phyloP scores from a whole-genome alignment of 2,888 invertebrate species.

The Rotaria sp. region DNA sequence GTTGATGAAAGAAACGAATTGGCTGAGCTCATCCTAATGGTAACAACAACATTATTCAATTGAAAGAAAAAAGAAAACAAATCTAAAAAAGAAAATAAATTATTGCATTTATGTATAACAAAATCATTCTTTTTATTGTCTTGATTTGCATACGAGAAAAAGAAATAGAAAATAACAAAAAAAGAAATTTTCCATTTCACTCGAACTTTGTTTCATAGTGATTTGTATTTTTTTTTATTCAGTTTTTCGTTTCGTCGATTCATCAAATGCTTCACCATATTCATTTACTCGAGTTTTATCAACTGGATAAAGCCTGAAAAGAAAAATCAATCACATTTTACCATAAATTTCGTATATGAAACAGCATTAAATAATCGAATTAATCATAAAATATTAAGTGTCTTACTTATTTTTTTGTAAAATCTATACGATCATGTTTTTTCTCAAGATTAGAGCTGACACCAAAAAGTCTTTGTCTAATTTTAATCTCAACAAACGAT shows the following conservation, averaged over 20 bases:
- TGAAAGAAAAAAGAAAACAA: neutral
- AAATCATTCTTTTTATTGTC: neutral
- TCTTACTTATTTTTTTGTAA: too few species aligned
- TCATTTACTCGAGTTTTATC: constrained; percentile 77
- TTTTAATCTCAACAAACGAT: too few species aligned
- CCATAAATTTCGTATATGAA: too few species aligned
- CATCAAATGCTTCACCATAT: constrained; percentile 54
- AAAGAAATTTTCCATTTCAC: neutral
- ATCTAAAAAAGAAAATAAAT: neutral
- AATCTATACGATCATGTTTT: too few species aligned
- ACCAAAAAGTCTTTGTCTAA: too few species aligned
- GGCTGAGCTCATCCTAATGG: constrained; percentile 9
- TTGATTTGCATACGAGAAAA: neutral
- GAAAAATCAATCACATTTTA: neutral
- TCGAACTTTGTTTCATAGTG: too few species aligned
- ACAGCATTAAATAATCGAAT: too few species aligned
- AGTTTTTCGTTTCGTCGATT: neutral
- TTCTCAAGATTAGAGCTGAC: too few species aligned
- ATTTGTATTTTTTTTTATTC: neutral
- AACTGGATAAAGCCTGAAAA: constrained; percentile 60
- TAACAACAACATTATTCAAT: neutral
- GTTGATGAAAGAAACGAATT: neutral
- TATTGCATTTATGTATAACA: neutral
- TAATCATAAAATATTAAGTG: too few species aligned
- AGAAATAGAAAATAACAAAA: neutral